Percentiles rank a stretch among this genome's conserved stretches.
Conservation (phyloP, 2,797 vertebrate species). For the Synanceia verrucosa region DNA sequence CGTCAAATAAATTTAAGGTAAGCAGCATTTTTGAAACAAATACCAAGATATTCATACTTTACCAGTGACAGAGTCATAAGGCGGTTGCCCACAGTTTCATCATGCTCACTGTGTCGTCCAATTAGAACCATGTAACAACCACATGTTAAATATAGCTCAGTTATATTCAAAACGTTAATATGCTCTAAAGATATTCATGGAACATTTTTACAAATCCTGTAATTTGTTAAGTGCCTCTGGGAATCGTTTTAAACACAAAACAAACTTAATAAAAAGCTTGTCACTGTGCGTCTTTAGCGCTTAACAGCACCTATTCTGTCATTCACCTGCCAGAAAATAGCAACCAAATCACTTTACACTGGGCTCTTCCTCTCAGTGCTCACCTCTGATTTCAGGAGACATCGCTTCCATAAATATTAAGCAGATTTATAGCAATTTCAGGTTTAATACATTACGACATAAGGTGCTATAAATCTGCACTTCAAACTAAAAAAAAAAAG, state of each 20-base stretch:
- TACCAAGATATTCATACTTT: background rate
- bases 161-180: constrained; percentile 30
- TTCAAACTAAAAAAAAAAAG: background rate
- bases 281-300: background rate
- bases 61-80: constrained; percentile 27
- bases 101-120: constrained; percentile 36
- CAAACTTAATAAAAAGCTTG: constrained; percentile 12
- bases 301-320: background rate
- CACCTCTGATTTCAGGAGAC: constrained; percentile 12
- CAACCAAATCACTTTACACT: constrained; percentile 26
- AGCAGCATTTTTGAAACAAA: constrained; percentile 5
- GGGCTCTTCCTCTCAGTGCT: background rate
- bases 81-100: constrained; percentile 62
- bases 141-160: background rate
- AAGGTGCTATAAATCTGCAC: background rate
- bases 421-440: constrained; percentile 1
- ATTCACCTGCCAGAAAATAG: constrained; percentile 13
- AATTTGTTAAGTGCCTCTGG: constrained; percentile 33
- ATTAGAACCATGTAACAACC: constrained; percentile 37
- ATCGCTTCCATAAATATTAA: constrained; percentile 2
- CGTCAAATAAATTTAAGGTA: background rate
- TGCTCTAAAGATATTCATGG: constrained; percentile 11
- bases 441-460: background rate
- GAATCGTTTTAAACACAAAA: constrained; percentile 34
- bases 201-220: constrained; percentile 31